Evolutionary conservation across 2,113 vertebrate species (phyloP).

Genomic region (Urocolius indicus): DNA sequence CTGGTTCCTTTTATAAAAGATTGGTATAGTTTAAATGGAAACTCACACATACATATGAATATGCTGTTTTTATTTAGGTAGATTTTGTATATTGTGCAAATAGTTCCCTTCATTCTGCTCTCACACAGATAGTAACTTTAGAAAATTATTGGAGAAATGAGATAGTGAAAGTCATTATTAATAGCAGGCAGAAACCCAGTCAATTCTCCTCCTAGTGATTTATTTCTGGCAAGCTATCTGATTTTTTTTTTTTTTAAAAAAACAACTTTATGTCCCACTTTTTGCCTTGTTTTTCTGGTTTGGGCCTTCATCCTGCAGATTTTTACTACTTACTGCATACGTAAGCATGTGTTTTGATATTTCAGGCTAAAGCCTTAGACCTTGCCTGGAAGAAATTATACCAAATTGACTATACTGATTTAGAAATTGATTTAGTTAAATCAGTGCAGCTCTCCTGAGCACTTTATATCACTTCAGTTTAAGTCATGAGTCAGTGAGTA

Average conservation of each 20-base stretch:
- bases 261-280: neutral
- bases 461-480: constrained; percentile 18
- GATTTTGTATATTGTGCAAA: neutral
- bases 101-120: neutral
- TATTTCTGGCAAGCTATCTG: neutral
- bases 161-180: neutral
- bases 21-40: neutral
- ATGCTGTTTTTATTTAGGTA: neutral
- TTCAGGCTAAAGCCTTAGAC: neutral
- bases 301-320: neutral
- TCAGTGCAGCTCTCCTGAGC: neutral
- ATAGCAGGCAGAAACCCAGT: neutral
- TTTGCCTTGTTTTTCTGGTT: neutral
- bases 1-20: neutral
- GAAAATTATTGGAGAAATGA: neutral
- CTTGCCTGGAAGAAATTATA: neutral
- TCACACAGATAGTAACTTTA: neutral
- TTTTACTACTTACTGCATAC: neutral
- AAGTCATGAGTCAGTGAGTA: constrained; percentile 23
- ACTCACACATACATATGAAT: neutral
- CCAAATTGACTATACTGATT: neutral
- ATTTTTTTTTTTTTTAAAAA: neutral
- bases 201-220: neutral
- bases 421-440: constrained; percentile 23
- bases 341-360: neutral